Base-by-base conservation (phyloP, 2,888 invertebrate genomes). In the Chrysolina oricalcia region DNA sequence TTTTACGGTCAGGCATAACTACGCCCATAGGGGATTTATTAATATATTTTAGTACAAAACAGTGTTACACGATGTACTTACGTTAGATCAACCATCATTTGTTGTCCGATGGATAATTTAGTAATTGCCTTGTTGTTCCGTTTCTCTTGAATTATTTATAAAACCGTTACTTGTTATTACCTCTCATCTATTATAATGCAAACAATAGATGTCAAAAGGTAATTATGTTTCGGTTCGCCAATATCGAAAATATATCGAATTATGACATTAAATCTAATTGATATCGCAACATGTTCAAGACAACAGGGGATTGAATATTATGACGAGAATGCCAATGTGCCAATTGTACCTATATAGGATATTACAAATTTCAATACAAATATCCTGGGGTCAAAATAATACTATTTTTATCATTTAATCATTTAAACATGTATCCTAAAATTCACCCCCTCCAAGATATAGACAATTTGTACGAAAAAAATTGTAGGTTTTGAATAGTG, bases 31-130 rank as follows among this genome's bases (percentile, higher is more conserved):
- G 76, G 79, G 70, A 46, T 68, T 56, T 74, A 72, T 77, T 83
- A 82, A 82, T 83, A 83, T 78, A 65, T 74, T 81, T 79, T 82
- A 83, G 84, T 84, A 82, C 81, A 83, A 83, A 84, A 83, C 80
- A 74, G 76, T 83, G 84, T 83, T 71, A 78, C 77, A 70, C 66
- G 78, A 77, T 80, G 78, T 79, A 78, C 77, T 76, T 78, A 73
- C 68, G 56, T 81, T 76, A 70, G 82, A 83, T 83, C 83, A 81
- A 81, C 81, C 80, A 83, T 83, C 83, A 82, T 80, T 84, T 83
- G 72, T 75, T 64, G 84, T 83, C 82, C 83, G 80, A 83, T 79
- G 81, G 79, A 83, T 84, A 85, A 85, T 85, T 85, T 83, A 82
- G 83, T 84, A 84, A 85, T 84, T 84, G 84, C 81, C 79, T 75